Evolutionary conservation across 2,888 invertebrate species (phyloP), one percentile per base, ranked within the genome.

Genomic region (Microdon myrmicae): DNA sequence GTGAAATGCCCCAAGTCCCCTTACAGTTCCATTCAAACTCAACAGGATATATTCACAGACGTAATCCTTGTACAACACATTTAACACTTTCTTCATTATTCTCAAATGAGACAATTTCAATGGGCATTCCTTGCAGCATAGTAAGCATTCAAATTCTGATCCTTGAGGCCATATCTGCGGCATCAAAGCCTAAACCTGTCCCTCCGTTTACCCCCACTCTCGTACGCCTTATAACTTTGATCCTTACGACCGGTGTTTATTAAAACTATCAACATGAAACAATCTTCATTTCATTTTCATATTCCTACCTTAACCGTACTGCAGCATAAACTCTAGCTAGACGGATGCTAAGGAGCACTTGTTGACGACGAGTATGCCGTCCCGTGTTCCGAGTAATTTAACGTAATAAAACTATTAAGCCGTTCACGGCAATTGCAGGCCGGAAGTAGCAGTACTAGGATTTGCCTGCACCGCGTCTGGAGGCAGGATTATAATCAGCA

Each of bases 261-360:
- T 64, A 64, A 58, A 64, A 64, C 64, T 58, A 64, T 58, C 58
- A 58, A 64, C 58, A 58, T 43, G 58, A 64, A 64, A 47, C 64
- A 58, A 58, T 64, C 58, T 58, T 58, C 58, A 58, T 64, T 64
- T 58, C 49, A 58, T 58, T 64, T 58, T 51, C 61, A 32, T 26
- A 51, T 37, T n/a, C 58, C 58, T 58, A 41, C 6, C 7, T 3
- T 9, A 9, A 10, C 4, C n/a, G 2, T 6, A 14, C 28, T 13
- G 34, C 4, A 22, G 25, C 14, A 3, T 12, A 55, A 26, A 16
- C 41, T 7, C 4, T 16, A 23, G 23, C 28, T 8, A n/a, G n/a
- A n/a, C n/a, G n/a, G n/a, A n/a, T n/a, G 12, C 13, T 6, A 48
- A 32, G 19, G 10, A n/a, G 9, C 12, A 64, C 64, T 64, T 64